A percentile compares a stretch with the other conserved stretches of the same genome.
phyloP scores from a whole-genome alignment of 2,888 invertebrate genomes.

The Biston betularia region DNA sequence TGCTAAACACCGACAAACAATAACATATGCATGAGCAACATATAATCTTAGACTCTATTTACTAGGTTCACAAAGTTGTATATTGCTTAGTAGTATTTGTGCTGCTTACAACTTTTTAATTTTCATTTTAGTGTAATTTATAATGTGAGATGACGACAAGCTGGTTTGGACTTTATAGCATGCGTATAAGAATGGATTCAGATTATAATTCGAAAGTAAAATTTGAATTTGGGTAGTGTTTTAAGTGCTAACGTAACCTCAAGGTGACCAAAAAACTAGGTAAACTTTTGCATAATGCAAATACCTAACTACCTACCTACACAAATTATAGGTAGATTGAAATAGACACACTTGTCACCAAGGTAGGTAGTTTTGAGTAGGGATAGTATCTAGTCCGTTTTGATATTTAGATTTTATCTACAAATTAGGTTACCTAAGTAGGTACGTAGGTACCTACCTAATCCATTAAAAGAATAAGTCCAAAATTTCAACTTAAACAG shows the following conservation, averaged over 20 bases:
- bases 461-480: too few relatives aligned
- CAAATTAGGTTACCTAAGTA: too few relatives aligned
- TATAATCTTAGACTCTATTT: slow-evolving; percentile 51
- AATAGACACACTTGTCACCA: too few relatives aligned
- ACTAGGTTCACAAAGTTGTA: not conserved
- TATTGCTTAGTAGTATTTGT: slow-evolving; percentile 31
- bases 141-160: slow-evolving; percentile 49
- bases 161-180: slow-evolving; percentile 42
- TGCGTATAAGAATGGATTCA: slow-evolving; percentile 6
- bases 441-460: too few relatives aligned
- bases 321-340: too few relatives aligned
- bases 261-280: slow-evolving; percentile 36
- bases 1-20: slow-evolving; percentile 84
- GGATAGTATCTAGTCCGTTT: too few relatives aligned
- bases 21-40: slow-evolving; percentile 66
- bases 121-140: slow-evolving; percentile 63
- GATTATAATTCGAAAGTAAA: not conserved
- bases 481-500: too few relatives aligned
- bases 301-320: too few relatives aligned
- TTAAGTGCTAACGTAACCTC: slow-evolving; percentile 46
- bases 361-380: too few relatives aligned
- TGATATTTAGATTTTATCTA: too few relatives aligned
- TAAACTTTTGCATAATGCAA: too few relatives aligned
- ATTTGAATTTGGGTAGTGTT: slow-evolving; percentile 39
- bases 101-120: slow-evolving; percentile 49